Base-by-base conservation (phyloP, 2,113 vertebrate species). In the Cromileptes altivelis region DNA sequence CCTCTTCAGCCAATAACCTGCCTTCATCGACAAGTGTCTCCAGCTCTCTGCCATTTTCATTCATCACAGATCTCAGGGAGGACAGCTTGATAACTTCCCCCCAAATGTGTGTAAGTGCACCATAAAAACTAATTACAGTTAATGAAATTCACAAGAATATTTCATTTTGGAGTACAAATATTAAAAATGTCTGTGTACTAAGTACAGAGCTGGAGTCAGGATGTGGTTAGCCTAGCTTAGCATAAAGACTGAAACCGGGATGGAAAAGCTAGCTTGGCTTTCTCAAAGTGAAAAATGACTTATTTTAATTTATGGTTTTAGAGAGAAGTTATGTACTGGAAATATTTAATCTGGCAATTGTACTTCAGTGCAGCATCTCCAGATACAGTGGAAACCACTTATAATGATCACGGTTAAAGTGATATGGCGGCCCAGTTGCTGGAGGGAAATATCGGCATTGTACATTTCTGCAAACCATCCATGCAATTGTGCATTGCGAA, bases 1-100 rank as follows among this genome's bases (percentile, higher is more conserved):
- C 15, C 0, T 15, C 60, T 18, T 62, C 56, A 45, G 81, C 75
- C 81, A 64, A 40, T 61, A 64, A 80, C 64, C 77, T 57, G 78
- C 67, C 23, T 12, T 30, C 0, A 33, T 84, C 69, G 1, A 17
- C 76, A n/a, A 63, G 76, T 30, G 80, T 65, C 76, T 81, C 70
- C 70, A 69, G 63, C 69, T 52, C 68, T 23, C 30, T 33, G 78
- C 80, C 82, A 49, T 5, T 57, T 65, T 57, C 14, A 50, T 63
- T 64, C 40, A 63, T 77, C 71, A 65, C 18, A 53, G 55, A 45
- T 21, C 55, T 61, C 47, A 2, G 12, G 11, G 23, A 14, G 23
- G 40, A 14, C 17, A 49, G 49, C 45, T 53, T 10, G 4, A 25
- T 60, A 14, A 52, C 21, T 7, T 18, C 42, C 2, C 13, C 13